Conservation (phyloP, 1,140 invertebrate species). For the Drosophila navojoa region DNA sequence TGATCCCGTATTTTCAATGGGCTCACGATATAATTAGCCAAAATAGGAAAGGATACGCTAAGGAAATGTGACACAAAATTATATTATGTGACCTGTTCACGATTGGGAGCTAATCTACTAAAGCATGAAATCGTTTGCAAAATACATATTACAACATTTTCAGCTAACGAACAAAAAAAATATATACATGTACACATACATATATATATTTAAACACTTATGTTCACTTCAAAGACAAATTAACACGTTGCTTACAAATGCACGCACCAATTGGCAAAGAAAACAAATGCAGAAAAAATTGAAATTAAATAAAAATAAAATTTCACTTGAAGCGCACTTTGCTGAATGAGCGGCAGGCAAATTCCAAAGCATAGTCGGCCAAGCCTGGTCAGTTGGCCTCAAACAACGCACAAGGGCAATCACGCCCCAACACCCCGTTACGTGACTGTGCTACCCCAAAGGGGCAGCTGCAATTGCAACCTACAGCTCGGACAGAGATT, state of each 20-base stretch:
- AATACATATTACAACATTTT: constrained; percentile 54
- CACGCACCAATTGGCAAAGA: constrained; percentile 71
- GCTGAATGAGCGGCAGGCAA: constrained; percentile 28
- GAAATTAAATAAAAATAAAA: constrained; percentile 55
- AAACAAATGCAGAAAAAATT: constrained; percentile 41
- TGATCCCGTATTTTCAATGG: too few relatives aligned
- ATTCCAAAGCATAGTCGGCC: constrained; percentile 25
- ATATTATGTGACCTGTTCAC: constrained; percentile 33
- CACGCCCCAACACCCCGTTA: not conserved
- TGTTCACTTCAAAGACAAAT: constrained; percentile 39
- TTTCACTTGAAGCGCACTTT: constrained; percentile 61
- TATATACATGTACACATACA: not conserved
- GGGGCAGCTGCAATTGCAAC: constrained; percentile 20
- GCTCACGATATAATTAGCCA: too few relatives aligned
- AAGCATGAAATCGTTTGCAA: constrained; percentile 33
- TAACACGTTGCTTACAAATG: constrained; percentile 59
- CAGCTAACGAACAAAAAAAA: not conserved
- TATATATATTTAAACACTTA: not conserved
- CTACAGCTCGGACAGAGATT: constrained; percentile 36
- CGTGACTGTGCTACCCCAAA: constrained; percentile 33
- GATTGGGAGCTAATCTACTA: constrained; percentile 17
- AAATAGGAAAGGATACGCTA: too few relatives aligned
- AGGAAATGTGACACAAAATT: not conserved
- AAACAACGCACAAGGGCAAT: constrained; percentile 30
- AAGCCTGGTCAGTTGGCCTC: constrained; percentile 32